phyloP scores from a whole-genome alignment of 1,140 invertebrate species.

The Brachionus angularis region DNA sequence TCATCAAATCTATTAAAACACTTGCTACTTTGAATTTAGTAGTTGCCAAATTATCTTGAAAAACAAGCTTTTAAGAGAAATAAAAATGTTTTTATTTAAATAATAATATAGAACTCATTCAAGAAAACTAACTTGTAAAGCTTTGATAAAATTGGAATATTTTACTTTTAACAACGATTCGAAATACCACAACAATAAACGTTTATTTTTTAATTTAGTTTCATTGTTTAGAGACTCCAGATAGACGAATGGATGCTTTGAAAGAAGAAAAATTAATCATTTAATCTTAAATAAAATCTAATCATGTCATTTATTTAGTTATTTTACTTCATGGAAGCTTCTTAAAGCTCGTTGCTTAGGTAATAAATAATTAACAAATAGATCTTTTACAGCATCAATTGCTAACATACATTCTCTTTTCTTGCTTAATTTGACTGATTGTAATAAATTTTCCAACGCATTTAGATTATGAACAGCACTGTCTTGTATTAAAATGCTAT shows the following conservation, averaged over 20 bases:
- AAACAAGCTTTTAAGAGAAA: constrained; percentile 56
- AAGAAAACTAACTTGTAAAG: constrained; percentile 60
- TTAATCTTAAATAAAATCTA: neutral
- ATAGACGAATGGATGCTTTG: constrained; percentile 61
- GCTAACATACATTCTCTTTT: constrained; percentile 70
- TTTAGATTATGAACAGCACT: constrained; percentile 74
- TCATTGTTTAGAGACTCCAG: constrained; percentile 52
- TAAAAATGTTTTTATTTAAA: neutral
- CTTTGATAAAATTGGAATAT: constrained; percentile 69
- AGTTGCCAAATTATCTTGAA: constrained; percentile 68
- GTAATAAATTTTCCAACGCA: constrained; percentile 68
- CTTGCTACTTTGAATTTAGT: constrained; percentile 72
- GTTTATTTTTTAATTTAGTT: constrained; percentile 57
- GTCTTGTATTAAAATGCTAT: constrained; percentile 75
- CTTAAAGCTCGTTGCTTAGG: constrained; percentile 17
- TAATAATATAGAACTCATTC: neutral
- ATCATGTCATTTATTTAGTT: neutral
- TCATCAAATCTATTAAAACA: constrained; percentile 70
- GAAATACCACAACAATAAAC: constrained; percentile 67
- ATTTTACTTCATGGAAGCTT: constrained; percentile 31
- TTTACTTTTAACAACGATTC: constrained; percentile 75
- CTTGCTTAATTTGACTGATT: constrained; percentile 74
- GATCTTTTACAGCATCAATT: constrained; percentile 52
- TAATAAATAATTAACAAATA: constrained; percentile 41
- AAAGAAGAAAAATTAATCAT: constrained; percentile 39